Percentiles rank a stretch among this genome's conserved stretches.
Evolutionary conservation across 2,113 vertebrate species (phyloP).

Genomic region (Tympanuchus pallidicinctus): DNA sequence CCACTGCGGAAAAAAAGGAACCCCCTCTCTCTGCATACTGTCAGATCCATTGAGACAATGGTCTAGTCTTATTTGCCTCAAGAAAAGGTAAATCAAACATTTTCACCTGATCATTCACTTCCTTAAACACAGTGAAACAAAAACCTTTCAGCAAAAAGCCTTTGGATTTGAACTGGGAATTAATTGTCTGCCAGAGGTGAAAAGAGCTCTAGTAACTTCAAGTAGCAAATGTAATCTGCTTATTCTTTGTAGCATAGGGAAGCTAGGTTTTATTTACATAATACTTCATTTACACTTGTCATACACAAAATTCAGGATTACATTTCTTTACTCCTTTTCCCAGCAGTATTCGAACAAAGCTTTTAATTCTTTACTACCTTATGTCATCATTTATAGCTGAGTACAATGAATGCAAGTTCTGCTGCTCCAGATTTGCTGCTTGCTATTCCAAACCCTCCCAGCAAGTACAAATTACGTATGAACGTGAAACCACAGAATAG

Average conservation of each 20-base stretch:
- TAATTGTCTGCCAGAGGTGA: background rate
- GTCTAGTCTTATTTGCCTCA: background rate
- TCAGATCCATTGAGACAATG: background rate
- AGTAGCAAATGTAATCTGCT: background rate
- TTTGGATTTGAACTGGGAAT: background rate
- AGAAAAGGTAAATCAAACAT: background rate
- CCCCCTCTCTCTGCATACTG: background rate
- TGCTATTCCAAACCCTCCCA: background rate
- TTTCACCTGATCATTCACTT: background rate
- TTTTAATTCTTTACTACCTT: background rate
- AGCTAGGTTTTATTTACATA: constrained; percentile 13
- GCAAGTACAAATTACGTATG: background rate
- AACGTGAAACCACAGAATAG: background rate
- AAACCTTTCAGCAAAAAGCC: background rate
- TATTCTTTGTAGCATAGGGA: background rate
- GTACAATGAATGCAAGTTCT: background rate
- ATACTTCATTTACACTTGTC: constrained; percentile 1
- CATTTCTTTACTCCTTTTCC: background rate
- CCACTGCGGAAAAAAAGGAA: background rate
- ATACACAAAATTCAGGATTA: background rate
- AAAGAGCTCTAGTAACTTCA: background rate
- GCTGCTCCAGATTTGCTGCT: background rate
- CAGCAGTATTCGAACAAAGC: background rate
- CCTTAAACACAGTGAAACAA: background rate
- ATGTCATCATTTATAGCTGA: background rate